Evolutionary conservation across 2,113 vertebrate species (phyloP).

Genomic region (Hiodon tergisus): DNA sequence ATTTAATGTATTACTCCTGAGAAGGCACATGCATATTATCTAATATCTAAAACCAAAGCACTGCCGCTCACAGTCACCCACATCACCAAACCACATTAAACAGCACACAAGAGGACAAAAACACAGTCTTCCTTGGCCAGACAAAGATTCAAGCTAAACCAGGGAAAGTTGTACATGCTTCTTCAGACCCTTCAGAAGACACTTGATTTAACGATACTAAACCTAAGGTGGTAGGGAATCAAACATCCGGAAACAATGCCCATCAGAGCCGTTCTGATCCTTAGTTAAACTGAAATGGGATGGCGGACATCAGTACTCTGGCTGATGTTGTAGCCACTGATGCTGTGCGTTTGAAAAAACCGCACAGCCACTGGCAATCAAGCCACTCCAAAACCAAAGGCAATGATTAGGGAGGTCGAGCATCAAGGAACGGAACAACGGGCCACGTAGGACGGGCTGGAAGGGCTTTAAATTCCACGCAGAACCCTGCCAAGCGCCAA

Average conservation of each 20-base stretch:
- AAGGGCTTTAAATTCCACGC: not conserved
- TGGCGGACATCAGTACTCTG: not conserved
- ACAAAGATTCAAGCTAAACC: not conserved
- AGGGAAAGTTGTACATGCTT: not conserved
- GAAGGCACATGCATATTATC: not conserved
- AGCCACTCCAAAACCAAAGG: not conserved
- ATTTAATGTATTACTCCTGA: not conserved
- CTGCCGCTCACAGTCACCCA: not conserved
- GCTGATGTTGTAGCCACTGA: not conserved
- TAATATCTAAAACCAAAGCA: not conserved
- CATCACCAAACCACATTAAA: not conserved
- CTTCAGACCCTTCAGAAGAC: not conserved
- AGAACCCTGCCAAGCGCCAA: not conserved
- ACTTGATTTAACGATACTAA: slow-evolving; percentile 3
- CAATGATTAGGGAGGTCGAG: not conserved
- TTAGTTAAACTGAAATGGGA: not conserved
- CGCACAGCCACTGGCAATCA: not conserved
- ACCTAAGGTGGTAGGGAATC: not conserved
- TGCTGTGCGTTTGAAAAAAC: not conserved
- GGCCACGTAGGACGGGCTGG: not conserved
- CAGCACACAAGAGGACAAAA: not conserved
- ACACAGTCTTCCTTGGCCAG: not conserved
- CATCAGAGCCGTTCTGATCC: not conserved
- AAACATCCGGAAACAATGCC: not conserved
- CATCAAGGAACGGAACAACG: not conserved